Conservation (phyloP, 2,888 invertebrate species). For the Hemaris fuciformis region DNA sequence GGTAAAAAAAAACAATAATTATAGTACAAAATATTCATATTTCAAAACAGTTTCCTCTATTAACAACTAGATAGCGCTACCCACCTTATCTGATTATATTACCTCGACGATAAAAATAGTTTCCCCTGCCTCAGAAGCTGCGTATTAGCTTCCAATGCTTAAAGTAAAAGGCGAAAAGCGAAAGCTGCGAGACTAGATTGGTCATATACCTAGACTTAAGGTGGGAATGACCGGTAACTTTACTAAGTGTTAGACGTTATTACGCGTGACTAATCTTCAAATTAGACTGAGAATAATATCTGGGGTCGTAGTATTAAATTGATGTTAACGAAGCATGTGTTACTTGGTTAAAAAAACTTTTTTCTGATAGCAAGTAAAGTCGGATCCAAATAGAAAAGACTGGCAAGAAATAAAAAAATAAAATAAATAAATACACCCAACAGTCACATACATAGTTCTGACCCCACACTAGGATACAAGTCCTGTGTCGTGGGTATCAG, state of each 20-base stretch:
- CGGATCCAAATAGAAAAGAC: too few relatives aligned
- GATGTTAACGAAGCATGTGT: background rate
- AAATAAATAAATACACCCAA: too few relatives aligned
- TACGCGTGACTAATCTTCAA: background rate
- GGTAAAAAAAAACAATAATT: too few relatives aligned
- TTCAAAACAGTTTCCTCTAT: background rate
- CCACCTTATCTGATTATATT: background rate
- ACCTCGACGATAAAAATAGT: background rate
- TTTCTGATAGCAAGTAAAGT: too few relatives aligned
- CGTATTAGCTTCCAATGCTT: conserved; percentile 5
- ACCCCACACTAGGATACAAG: too few relatives aligned
- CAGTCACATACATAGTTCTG: too few relatives aligned
- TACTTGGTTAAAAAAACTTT: background rate
- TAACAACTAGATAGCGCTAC: background rate
- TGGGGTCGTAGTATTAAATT: background rate
- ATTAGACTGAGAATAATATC: background rate
- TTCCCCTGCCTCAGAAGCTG: conserved; percentile 1
- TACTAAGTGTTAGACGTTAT: background rate
- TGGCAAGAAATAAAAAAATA: too few relatives aligned
- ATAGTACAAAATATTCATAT: too few relatives aligned
- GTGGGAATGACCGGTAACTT: background rate
- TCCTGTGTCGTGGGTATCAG: too few relatives aligned
- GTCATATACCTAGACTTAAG: background rate
- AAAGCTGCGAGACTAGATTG: conserved; percentile 1
- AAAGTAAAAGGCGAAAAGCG: background rate